Evolutionary conservation across 2,888 invertebrate genomes (phyloP).

Genomic region (Pseudolycoriella hygida): DNA sequence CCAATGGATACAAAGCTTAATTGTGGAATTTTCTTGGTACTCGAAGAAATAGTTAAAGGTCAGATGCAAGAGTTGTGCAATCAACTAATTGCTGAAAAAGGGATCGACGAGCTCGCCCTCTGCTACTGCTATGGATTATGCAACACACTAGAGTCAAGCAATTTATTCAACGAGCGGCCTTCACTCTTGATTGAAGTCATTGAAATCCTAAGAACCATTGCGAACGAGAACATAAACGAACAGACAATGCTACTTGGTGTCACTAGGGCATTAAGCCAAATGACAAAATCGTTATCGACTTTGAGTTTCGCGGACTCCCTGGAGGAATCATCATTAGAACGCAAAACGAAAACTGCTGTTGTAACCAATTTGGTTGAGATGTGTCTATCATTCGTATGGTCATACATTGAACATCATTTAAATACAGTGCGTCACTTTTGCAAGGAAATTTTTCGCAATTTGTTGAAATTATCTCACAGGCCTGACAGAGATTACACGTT

Average conservation of each 20-base stretch:
- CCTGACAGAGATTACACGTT: constrained; percentile 10
- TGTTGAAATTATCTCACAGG: constrained; percentile 25
- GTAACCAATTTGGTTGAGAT: not conserved
- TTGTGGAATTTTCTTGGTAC: constrained; percentile 37
- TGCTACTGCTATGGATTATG: no score
- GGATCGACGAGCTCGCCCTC: not conserved
- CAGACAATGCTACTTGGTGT: constrained; percentile 20
- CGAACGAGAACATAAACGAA: constrained; percentile 15
- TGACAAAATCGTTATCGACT: constrained; percentile 13
- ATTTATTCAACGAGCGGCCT: not conserved
- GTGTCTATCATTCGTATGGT: constrained; percentile 31
- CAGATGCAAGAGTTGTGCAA: not conserved
- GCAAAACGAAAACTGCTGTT: not conserved
- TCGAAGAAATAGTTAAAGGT: constrained; percentile 25
- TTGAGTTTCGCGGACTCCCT: not conserved
- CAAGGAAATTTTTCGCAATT: constrained; percentile 31
- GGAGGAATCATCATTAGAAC: not conserved
- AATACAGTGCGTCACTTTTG: constrained; percentile 45
- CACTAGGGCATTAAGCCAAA: constrained; percentile 17
- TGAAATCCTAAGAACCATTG: constrained; percentile 14
- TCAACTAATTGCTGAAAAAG: no score
- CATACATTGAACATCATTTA: constrained; percentile 42
- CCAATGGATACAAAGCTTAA: constrained; percentile 49
- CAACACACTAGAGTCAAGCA: not conserved
- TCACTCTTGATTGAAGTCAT: constrained; percentile 4